Conservation (phyloP, 2,797 vertebrate genomes). For the Nasua narica region DNA sequence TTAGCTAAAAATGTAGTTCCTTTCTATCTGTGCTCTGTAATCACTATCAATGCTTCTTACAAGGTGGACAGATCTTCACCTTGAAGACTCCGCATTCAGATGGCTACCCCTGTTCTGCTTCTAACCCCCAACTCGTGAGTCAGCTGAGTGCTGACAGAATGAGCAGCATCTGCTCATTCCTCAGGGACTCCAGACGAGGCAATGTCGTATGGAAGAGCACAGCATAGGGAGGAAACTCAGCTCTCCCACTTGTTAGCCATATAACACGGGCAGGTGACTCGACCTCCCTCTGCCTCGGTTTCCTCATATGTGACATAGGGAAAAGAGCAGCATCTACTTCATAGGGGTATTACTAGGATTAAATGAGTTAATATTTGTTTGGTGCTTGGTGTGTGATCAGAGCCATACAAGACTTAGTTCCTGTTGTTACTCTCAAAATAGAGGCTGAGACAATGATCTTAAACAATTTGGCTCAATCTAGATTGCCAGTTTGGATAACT, state of each 20-base stretch:
- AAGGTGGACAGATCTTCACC: background rate
- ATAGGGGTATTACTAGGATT: background rate
- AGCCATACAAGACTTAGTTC: background rate
- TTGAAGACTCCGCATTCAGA: background rate
- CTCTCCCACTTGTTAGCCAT: background rate
- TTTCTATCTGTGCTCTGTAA: background rate
- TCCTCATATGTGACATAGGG: background rate
- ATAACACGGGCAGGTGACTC: background rate
- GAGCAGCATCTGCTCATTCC: background rate
- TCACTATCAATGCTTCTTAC: background rate
- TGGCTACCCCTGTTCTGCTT: background rate
- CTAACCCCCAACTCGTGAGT: background rate
- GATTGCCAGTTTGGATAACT: background rate
- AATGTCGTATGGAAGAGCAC: accelerated
- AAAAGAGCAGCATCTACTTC: background rate
- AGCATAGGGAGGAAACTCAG: background rate
- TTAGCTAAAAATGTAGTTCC: background rate
- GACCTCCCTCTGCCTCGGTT: background rate
- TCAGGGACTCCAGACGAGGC: background rate
- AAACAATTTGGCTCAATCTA: background rate
- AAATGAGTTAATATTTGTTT: background rate
- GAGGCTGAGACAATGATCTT: background rate
- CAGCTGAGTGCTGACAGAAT: background rate
- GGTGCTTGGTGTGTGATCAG: background rate
- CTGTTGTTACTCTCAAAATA: background rate